Percentiles rank a stretch among this genome's conserved stretches.
Evolutionary conservation across 2,113 vertebrate genomes (phyloP).

Genomic region (Fregata magnificens): DNA sequence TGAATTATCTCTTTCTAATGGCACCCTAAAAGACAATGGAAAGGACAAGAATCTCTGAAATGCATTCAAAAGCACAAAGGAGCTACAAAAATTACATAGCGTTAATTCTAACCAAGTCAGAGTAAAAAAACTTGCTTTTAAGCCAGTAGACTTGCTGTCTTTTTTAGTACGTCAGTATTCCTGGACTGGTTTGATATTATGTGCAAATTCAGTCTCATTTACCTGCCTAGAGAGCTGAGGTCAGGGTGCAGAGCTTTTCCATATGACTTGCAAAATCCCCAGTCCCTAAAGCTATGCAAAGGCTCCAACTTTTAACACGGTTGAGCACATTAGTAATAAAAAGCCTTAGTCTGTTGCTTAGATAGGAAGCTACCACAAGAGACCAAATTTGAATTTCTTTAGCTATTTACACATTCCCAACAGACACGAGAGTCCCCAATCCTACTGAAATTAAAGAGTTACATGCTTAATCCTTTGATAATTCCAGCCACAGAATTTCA

Average conservation of each 20-base stretch:
- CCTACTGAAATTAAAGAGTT: background rate
- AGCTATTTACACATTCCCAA: background rate
- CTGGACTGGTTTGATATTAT: background rate
- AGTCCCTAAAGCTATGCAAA: background rate
- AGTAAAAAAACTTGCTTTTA: background rate
- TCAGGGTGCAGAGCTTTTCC: background rate
- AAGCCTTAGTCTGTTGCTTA: background rate
- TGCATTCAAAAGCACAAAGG: background rate
- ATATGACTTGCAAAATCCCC: background rate
- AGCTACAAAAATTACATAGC: background rate
- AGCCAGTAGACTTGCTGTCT: background rate
- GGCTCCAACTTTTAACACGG: background rate
- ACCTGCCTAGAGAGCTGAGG: background rate
- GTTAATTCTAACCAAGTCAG: background rate
- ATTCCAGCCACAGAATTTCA: background rate
- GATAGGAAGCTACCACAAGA: background rate
- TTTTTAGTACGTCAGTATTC: background rate
- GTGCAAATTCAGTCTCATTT: background rate
- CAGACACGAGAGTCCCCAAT: background rate
- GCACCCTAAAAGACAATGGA: constrained; percentile 80
- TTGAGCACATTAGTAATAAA: background rate
- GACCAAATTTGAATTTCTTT: background rate
- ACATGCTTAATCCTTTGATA: background rate
- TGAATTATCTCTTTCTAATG: constrained; percentile 95
- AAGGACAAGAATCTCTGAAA: constrained; percentile 43